Conservation (phyloP, 2,888 invertebrate species). For the Arctia plantaginis region DNA sequence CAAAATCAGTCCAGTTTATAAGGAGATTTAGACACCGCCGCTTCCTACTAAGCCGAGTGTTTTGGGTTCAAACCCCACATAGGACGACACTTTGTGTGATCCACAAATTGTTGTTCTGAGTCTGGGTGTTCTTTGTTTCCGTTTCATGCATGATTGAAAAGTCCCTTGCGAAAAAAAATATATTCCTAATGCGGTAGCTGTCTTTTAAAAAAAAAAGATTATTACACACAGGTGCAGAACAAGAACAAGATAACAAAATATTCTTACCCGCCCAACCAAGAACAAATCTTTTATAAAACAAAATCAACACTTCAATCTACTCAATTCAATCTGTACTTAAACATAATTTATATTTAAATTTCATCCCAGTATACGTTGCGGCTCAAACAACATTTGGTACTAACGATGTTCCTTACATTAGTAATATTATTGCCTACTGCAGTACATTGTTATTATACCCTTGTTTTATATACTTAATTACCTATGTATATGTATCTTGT, state of each 20-base stretch:
- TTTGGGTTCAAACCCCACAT: no score
- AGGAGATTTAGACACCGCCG: no score
- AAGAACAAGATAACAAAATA: not conserved
- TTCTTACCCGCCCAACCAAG: not conserved
- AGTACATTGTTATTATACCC: constrained; percentile 28
- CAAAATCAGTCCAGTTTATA: no score
- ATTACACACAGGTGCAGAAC: no score
- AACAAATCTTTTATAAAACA: not conserved
- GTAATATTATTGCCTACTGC: constrained; percentile 50
- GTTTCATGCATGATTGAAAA: no score
- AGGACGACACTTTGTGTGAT: no score
- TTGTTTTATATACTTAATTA: constrained; percentile 52
- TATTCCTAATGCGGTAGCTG: no score
- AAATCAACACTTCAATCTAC: not conserved
- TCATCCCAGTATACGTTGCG: constrained; percentile 27
- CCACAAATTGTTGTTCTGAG: no score
- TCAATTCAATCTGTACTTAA: not conserved
- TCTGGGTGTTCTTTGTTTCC: no score
- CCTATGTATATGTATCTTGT: constrained; percentile 33
- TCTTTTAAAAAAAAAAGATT: no score
- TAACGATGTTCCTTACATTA: constrained; percentile 60
- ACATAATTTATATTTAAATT: not conserved
- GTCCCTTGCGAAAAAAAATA: no score
- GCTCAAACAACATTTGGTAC: constrained; percentile 54
- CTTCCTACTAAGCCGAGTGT: no score